A percentile compares a stretch with the other conserved stretches of the same genome.
Evolutionary conservation across 1,140 invertebrate genomes (phyloP).

Genomic region (Neoseiulus cucumeris): DNA sequence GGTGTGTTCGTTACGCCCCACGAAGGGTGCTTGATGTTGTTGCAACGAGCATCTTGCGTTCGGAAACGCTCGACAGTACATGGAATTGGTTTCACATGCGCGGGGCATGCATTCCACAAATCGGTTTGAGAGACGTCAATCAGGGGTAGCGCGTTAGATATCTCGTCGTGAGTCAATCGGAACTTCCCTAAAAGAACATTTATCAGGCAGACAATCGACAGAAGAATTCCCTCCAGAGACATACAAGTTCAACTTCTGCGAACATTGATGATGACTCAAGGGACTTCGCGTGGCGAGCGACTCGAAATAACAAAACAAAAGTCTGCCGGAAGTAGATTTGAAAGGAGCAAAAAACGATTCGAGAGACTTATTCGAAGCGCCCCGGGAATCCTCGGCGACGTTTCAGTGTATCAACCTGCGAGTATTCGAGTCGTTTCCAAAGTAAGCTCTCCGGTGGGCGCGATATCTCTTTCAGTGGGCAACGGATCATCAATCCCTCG

Average conservation of each 20-base stretch:
- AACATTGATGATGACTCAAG: too few relatives aligned
- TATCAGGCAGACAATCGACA: too few relatives aligned
- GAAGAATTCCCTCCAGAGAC: too few relatives aligned
- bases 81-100: slow-evolving; percentile 60
- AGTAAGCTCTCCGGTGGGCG: slow-evolving; percentile 16
- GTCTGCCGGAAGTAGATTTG: too few relatives aligned
- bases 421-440: slow-evolving; percentile 16
- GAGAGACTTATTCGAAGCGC: too few relatives aligned
- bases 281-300: too few relatives aligned
- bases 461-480: slow-evolving; percentile 14
- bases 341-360: too few relatives aligned
- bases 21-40: slow-evolving; percentile 65
- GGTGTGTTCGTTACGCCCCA: slow-evolving; percentile 67
- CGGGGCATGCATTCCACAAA: slow-evolving; percentile 64
- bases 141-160: slow-evolving; percentile 60
- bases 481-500: slow-evolving; percentile 16
- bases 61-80: slow-evolving; percentile 48
- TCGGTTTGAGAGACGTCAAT: slow-evolving; percentile 67
- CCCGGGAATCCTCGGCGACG: neutral
- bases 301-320: neutral
- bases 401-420: too few relatives aligned
- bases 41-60: slow-evolving; percentile 68
- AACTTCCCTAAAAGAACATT: slow-evolving; percentile 52
- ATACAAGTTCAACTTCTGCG: neutral
- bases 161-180: slow-evolving; percentile 60